Conservation (phyloP, 2,797 vertebrate genomes). For the Vipera ursinii region DNA sequence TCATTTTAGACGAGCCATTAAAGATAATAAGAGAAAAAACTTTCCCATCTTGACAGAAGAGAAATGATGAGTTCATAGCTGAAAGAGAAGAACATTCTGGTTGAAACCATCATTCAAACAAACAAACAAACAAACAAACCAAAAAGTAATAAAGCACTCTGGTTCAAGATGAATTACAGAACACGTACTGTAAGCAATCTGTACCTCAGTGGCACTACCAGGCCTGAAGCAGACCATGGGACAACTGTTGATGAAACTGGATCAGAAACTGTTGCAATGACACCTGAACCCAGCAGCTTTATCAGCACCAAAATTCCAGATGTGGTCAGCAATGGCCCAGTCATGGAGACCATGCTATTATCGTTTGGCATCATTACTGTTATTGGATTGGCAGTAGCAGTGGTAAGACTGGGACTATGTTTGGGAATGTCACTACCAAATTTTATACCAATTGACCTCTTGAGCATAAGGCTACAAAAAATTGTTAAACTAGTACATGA, state of each 20-base stretch:
- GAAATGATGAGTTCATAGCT: slow-evolving; percentile 31
- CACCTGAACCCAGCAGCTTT: slow-evolving; percentile 78
- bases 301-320: slow-evolving; percentile 85
- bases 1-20: neutral
- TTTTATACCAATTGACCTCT: neutral
- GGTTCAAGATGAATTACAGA: slow-evolving; percentile 67
- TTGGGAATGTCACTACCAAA: neutral
- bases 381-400: slow-evolving; percentile 88
- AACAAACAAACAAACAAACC: neutral
- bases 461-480: neutral
- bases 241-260: slow-evolving; percentile 58
- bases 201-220: slow-evolving; percentile 50
- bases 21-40: neutral
- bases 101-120: slow-evolving; percentile 17
- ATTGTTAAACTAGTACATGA: neutral
- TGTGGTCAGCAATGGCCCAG: slow-evolving; percentile 66
- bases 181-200: slow-evolving; percentile 49
- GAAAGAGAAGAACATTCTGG: slow-evolving; percentile 4
- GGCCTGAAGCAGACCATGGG: slow-evolving; percentile 46
- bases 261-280: slow-evolving; percentile 60
- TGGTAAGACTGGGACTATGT: slow-evolving; percentile 77
- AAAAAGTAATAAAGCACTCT: slow-evolving; percentile 33
- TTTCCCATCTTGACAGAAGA: neutral
- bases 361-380: slow-evolving; percentile 94
- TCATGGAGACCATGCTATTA: slow-evolving; percentile 87